Base-by-base conservation (phyloP, 2,113 vertebrate genomes). In the Speoplatyrhinus poulsoni region DNA sequence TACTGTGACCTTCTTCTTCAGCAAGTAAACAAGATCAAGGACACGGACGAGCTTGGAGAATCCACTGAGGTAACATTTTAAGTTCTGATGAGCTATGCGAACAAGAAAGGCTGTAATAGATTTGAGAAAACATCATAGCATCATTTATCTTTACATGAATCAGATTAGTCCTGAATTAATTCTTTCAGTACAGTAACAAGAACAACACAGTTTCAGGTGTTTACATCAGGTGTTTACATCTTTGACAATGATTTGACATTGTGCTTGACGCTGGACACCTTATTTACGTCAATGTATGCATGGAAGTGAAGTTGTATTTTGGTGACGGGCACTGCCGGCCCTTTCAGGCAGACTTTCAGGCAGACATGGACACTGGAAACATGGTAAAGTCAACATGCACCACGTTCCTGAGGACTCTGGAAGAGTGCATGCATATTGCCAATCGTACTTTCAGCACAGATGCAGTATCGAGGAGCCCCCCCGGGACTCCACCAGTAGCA, bases 351-450 rank as follows among this genome's bases (percentile, higher is more conserved):
- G 92, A 90, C 64, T 81, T 68, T 57, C 76, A 99, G 96, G 90
- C 80, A 0, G 92, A 90, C 53, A 86, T 95, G 69, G 94, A 96
- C 74, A 91, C 94, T 82, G 96, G 95, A 75, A 90, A 93, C 77
- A 90, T 98, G 84, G 92, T 99, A 82, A 97, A 95, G 84, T 96
- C 96, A 12, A 98, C 96, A 10, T 99, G 97, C 84, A 94, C 93
- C 53, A 98, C 97, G 46, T 99, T 99, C 70, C 91, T 98, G 76
- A 98, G 95, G 89, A 99, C 97, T 16, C 91, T 99, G 78, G 96
- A 99, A 81, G 97, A 98, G 82, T 99, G 97, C 87, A 99, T 99
- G 97, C 95, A 96, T 90, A 96, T 99, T 65, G 96, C 97, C 79
- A 95, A 95, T 62, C 90, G 85, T 62, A 94, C 96, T 69, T 98